Evolutionary conservation across 37 sponge, comb jelly and placozoan species (phyloP).

Genomic region (Chondrosia reniformis): DNA sequence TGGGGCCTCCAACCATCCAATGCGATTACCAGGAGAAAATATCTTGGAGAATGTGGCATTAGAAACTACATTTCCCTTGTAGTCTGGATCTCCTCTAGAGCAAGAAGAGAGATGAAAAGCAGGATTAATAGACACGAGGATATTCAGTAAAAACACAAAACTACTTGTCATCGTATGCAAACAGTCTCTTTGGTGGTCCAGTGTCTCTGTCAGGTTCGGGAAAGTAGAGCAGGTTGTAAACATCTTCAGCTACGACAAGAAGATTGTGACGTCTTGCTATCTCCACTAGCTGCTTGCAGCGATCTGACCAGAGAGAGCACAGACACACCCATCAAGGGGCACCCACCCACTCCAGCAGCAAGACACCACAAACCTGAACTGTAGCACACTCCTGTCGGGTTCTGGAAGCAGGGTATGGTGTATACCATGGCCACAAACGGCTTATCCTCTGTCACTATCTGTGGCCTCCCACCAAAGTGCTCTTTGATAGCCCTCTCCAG

Average conservation of each 20-base stretch:
- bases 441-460: slow-evolving; percentile 33
- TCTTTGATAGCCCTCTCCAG: slow-evolving; percentile 51
- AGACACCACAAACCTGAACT: slow-evolving; percentile 43
- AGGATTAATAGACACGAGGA: neutral
- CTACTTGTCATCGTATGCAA: slow-evolving; percentile 64
- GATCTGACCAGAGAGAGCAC: slow-evolving; percentile 35
- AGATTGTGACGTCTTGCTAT: slow-evolving; percentile 73
- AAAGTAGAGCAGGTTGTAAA: slow-evolving; percentile 77
- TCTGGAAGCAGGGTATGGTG: slow-evolving; percentile 64
- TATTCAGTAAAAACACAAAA: neutral
- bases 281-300: slow-evolving; percentile 47
- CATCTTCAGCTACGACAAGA: slow-evolving; percentile 78
- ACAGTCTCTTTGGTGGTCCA: slow-evolving; percentile 48
- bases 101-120: neutral
- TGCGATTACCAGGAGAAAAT: slow-evolving; percentile 76
- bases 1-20: slow-evolving; percentile 87
- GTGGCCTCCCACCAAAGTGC: slow-evolving; percentile 7
- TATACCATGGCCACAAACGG: slow-evolving; percentile 80
- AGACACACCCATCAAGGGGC: neutral
- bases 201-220: slow-evolving; percentile 3
- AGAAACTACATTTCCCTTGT: slow-evolving; percentile 75
- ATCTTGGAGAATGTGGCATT: slow-evolving; percentile 79
- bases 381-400: slow-evolving; percentile 67
- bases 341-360: neutral
- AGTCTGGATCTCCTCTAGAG: slow-evolving; percentile 54